Base-by-base conservation (phyloP, 2,888 invertebrate species). In the Sceliomorpha sp. region DNA sequence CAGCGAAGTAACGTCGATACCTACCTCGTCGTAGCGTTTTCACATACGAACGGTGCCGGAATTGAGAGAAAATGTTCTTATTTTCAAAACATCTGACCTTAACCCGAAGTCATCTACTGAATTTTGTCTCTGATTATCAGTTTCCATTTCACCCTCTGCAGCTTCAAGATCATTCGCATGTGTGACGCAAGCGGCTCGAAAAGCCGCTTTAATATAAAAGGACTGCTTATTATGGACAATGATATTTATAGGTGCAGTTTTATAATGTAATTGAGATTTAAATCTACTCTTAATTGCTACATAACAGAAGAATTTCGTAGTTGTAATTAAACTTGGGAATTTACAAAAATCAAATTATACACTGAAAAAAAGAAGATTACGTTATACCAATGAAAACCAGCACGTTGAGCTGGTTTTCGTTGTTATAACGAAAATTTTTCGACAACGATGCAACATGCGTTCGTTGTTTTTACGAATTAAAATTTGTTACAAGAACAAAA, bases 31-130 rank as follows among this genome's bases (percentile, higher is more conserved):
- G 48, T 20, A 24, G 42, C 32, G 12, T 47, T 31, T 45, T 17
- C 34, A 42, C 15, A n/a, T 53, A 62, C 53, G 53, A 44, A 60
- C 8, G 31, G 44, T n/a, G 40, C 42, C 14, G 26, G 56, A 62
- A 42, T 40, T 37, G 14, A 34, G 50, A 39, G 24, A 12, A 10
- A 17, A 14, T 27, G 26, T 13, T 37, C 45, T 34, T 42, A 32
- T 55, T 55, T 55, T 44, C 36, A 42, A 17, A 51, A 26, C 55
- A 70, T 66, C 70, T 83, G 82, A 84, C 83, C 83, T 84, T 84
- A 80, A 84, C 83, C 80, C 70, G 64, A 67, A 72, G 69, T 69
- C 72, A 67, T 73, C 74, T 70, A 66, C 72, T 73, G 37, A 67
- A 72, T 36, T 50, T 31, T 56, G 69, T 59, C 53, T 32, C 32